Conservation (phyloP, 2,113 vertebrate species). For the Pelobates fuscus region DNA sequence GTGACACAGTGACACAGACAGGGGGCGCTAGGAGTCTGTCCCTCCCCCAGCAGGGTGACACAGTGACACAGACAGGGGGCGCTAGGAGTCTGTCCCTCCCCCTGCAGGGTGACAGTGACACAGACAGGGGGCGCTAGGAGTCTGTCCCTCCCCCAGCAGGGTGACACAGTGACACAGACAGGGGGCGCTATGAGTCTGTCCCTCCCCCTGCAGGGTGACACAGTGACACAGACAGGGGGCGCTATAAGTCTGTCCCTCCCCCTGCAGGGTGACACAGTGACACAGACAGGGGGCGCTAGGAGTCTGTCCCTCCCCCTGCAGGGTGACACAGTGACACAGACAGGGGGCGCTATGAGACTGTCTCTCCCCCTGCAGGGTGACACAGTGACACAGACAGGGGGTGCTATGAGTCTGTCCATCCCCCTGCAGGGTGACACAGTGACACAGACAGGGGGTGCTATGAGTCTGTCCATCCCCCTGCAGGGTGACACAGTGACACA, state of each 20-base stretch:
- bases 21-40: neutral
- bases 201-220: conserved; percentile 26
- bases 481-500: conserved; percentile 48
- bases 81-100: neutral
- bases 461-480: neutral
- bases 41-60: conserved; percentile 25
- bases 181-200: neutral
- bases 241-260: neutral
- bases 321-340: conserved; percentile 49
- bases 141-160: neutral
- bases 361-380: neutral
- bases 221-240: conserved; percentile 34
- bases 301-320: neutral
- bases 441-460: neutral
- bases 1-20: conserved; percentile 50
- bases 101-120: conserved; percentile 59
- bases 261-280: conserved; percentile 47
- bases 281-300: neutral
- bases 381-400: conserved; percentile 48
- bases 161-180: conserved; percentile 50
- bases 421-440: conserved; percentile 47
- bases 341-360: neutral
- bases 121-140: neutral
- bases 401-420: neutral
- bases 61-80: conserved; percentile 34